These are phyloP conservation scores for Coenonympha glycerion DNA, from an alignment of 2,888 invertebrate genomes.

Conservation along the genomic window DNA sequence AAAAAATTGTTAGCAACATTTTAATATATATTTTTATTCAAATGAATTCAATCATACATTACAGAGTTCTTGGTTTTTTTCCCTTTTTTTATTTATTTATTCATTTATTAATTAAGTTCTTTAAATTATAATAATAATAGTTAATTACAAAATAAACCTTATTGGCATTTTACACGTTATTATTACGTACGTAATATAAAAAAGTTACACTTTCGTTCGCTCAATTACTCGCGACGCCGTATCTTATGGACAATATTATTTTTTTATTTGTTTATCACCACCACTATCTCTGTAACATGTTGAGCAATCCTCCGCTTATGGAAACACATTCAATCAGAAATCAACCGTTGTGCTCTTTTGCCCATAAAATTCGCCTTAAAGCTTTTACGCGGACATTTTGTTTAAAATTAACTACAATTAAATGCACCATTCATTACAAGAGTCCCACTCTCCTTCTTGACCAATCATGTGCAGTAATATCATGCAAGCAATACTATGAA, in stretches of 20 bases:
- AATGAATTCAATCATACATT: slow-evolving; percentile 75
- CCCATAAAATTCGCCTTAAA: slow-evolving; percentile 60
- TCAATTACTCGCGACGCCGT: slow-evolving; percentile 54
- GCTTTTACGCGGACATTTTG: slow-evolving; percentile 67
- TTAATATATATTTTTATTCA: slow-evolving; percentile 78
- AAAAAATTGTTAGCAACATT: slow-evolving; percentile 72
- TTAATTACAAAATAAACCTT: slow-evolving; percentile 72
- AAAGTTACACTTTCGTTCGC: slow-evolving; percentile 51
- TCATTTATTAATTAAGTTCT: slow-evolving; percentile 54
- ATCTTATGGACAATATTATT: slow-evolving; percentile 54
- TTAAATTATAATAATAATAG: slow-evolving; percentile 73
- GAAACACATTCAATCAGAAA: slow-evolving; percentile 24
- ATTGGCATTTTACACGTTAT: slow-evolving; percentile 51
- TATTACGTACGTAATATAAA: slow-evolving; percentile 59
- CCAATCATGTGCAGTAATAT: slow-evolving; percentile 41
- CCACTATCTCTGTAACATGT: slow-evolving; percentile 33
- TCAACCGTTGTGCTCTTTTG: slow-evolving; percentile 54
- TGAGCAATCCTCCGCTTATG: slow-evolving; percentile 61
- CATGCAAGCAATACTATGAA: slow-evolving; percentile 58
- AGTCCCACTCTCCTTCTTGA: slow-evolving; percentile 44
- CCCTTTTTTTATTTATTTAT: background rate
- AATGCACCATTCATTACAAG: slow-evolving; percentile 73
- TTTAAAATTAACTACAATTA: slow-evolving; percentile 68
- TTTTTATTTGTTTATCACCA: slow-evolving; percentile 33
- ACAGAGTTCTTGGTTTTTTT: slow-evolving; percentile 63